Conservation (phyloP, 2,888 invertebrate genomes). For the Zonitis immaculata region DNA sequence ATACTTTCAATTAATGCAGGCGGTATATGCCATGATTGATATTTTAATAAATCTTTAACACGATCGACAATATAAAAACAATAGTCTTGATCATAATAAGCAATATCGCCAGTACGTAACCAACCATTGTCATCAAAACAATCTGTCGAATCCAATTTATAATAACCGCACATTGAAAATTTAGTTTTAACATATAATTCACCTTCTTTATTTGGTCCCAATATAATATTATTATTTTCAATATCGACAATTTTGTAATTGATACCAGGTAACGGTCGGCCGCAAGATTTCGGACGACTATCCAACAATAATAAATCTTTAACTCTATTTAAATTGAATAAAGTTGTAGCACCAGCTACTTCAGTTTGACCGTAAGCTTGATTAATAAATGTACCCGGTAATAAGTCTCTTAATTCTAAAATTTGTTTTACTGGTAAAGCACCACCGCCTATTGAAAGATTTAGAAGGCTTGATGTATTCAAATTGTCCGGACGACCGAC, state of each 20-base stretch:
- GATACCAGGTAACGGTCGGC: conserved; percentile 32
- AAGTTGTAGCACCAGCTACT: conserved; percentile 34
- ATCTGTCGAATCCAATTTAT: conserved; percentile 48
- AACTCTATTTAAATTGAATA: conserved; percentile 32
- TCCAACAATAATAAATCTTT: conserved; percentile 32
- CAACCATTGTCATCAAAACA: conserved; percentile 49
- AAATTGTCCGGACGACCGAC: conserved; percentile 38
- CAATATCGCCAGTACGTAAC: conserved; percentile 53
- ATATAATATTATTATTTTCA: conserved; percentile 30
- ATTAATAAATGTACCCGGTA: conserved; percentile 39
- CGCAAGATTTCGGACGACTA: conserved; percentile 35
- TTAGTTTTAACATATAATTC: conserved; percentile 52
- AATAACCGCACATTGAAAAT: conserved; percentile 48
- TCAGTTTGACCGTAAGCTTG: conserved; percentile 43
- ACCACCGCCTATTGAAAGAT: conserved; percentile 36
- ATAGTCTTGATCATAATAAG: conserved; percentile 51
- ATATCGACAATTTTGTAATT: conserved; percentile 36
- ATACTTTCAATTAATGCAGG: conserved; percentile 38
- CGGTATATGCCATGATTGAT: conserved; percentile 50
- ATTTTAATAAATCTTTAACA: conserved; percentile 53
- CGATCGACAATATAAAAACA: conserved; percentile 52
- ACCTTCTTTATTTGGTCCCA: conserved; percentile 48
- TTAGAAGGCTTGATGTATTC: conserved; percentile 35
- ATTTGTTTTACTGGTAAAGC: conserved; percentile 31
- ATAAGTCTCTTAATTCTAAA: conserved; percentile 34